Base-by-base conservation (phyloP, 2,113 vertebrate genomes). In the Cyprinus carpio region DNA sequence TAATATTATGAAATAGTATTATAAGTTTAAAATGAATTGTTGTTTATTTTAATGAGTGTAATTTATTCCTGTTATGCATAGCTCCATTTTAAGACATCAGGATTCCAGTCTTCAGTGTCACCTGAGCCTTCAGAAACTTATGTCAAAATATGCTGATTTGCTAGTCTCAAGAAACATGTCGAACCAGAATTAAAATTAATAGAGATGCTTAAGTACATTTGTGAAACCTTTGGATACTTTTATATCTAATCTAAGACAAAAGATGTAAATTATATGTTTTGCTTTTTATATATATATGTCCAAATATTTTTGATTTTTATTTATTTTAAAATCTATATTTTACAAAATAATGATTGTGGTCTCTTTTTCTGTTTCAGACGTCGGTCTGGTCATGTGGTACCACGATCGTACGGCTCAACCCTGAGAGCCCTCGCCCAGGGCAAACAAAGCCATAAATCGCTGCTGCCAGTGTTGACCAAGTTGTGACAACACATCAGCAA, bases 371-470 rank as follows among this genome's bases (percentile, higher is more conserved):
- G 13, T 89, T 23, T 89, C 91, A 99, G 97, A 96, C 98, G 93
- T n/a, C 89, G 98, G 62, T 99, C 97, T 5, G 97, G 97, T 4
- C 89, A n/a, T 99, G 75, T 99, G 97, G 97, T 98, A 98, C 89
- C 97, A 98, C 69, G 98, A 97, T 89, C 93, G 95, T 86, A 98
- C 96, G 62, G 96, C 95, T 84, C 96, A n/a, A 98, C 81, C 96
- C 96, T 0, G 96, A 97, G 5, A 90, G 46, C 11, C 96, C 87
- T 95, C 95, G 94, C 90, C 69, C 96, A 97, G 87, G 96, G 95
- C 79, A n/a, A 91, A 94, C 58, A 92, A 93, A 3, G 94, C 94
- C 75, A 93, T 82, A 97, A 92, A 92, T 94, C 92, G 0, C 93
- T 96, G 3, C 90, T 96, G 18, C n/a, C 96, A 95, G 90, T 98